phyloP scores from a whole-genome alignment of 2,888 invertebrate genomes.

The Allacma fusca region DNA sequence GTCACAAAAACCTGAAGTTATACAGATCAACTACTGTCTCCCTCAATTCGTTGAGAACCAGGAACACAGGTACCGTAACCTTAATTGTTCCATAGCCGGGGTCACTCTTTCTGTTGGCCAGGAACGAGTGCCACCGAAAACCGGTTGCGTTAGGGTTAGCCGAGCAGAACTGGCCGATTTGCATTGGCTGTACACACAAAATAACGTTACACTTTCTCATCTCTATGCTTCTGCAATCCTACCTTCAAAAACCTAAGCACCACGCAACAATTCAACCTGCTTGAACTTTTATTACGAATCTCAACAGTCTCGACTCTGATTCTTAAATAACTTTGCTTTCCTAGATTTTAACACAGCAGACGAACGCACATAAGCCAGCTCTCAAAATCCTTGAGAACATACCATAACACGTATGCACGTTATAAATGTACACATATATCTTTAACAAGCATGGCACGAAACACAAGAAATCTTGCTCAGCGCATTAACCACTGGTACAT shows the following conservation, averaged over 20 bases:
- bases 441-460: not conserved
- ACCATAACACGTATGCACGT: not conserved
- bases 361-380: not conserved
- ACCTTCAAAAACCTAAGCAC: conserved; percentile 28
- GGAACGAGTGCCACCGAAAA: conserved; percentile 41
- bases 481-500: not conserved
- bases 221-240: conserved; percentile 18
- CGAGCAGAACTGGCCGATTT: conserved; percentile 44
- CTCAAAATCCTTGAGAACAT: not conserved
- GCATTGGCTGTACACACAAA: conserved; percentile 30
- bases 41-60: conserved; percentile 32
- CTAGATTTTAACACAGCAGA: not conserved
- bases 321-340: conserved; percentile 28
- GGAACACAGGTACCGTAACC: conserved; percentile 43
- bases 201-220: conserved; percentile 41
- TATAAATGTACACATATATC: not conserved
- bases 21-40: conserved; percentile 14
- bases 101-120: conserved; percentile 41
- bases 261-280: conserved; percentile 39
- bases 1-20: conserved; percentile 6
- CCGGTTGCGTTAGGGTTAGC: conserved; percentile 42
- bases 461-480: not conserved
- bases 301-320: conserved; percentile 3
- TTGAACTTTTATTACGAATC: conserved; percentile 35
- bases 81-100: conserved; percentile 42